phyloP scores from a whole-genome alignment of 1,140 invertebrate genomes.

The Cotesia chilonis region DNA sequence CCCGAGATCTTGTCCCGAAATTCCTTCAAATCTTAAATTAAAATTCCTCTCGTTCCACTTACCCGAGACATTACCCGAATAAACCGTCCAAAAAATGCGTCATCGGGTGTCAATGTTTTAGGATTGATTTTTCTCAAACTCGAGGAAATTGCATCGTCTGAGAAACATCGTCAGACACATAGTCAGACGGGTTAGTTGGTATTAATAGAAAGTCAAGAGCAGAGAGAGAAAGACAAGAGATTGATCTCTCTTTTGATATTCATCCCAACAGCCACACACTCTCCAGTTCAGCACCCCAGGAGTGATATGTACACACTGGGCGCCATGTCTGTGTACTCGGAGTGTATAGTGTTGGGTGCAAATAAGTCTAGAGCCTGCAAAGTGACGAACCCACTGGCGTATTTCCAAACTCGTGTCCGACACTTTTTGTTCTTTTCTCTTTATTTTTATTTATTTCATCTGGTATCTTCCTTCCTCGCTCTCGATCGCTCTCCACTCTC shows the following conservation, averaged over 20 bases:
- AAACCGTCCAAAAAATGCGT: no score
- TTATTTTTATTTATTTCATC: no score
- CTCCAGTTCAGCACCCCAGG: neutral
- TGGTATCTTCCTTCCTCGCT: neutral
- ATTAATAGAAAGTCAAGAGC: constrained; percentile 44
- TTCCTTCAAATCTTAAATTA: no score
- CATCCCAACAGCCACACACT: neutral
- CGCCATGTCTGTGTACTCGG: neutral
- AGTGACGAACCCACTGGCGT: constrained; percentile 10
- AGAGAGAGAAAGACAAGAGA: neutral
- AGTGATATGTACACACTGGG: neutral
- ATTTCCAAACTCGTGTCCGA: constrained; percentile 12
- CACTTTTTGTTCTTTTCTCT: neutral
- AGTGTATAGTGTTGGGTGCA: no score
- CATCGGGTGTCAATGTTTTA: neutral
- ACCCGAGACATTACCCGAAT: no score
- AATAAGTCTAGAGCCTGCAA: no score
- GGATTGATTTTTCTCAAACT: neutral
- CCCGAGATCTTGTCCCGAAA: no score
- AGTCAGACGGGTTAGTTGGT: constrained; percentile 46
- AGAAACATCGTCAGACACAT: constrained; percentile 47
- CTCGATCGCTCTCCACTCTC: neutral
- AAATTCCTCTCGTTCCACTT: no score
- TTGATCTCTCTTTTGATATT: neutral
- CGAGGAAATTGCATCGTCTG: constrained; percentile 35